Conservation (phyloP, 2,113 vertebrate species). For the Platycercus adscitus region DNA sequence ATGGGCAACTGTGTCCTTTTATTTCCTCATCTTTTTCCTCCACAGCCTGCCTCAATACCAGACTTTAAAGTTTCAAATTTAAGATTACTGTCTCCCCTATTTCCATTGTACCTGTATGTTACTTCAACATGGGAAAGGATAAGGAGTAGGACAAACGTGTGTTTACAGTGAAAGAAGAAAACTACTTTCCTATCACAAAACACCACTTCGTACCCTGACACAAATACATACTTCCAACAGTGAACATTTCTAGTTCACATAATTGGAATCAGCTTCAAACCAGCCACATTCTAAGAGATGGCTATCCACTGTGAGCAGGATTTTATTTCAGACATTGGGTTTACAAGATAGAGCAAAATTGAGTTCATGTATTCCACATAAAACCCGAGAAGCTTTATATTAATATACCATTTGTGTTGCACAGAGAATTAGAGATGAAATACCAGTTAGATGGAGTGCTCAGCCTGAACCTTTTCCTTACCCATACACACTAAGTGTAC, state of each 20-base stretch:
- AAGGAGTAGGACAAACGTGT: background rate
- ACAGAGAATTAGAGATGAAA: conserved; percentile 29
- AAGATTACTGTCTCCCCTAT: background rate
- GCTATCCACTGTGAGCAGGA: background rate
- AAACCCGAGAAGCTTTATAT: background rate
- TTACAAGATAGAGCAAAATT: conserved; percentile 25
- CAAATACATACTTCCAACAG: background rate
- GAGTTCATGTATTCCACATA: background rate
- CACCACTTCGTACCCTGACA: background rate
- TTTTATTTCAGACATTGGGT: conserved; percentile 29
- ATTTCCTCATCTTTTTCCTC: background rate
- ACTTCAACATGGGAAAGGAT: background rate
- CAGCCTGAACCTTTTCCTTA: background rate
- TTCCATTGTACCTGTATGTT: background rate
- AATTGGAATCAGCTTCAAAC: background rate
- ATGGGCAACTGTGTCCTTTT: background rate
- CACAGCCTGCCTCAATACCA: background rate
- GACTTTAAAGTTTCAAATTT: background rate
- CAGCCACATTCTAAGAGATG: background rate
- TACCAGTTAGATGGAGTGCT: background rate
- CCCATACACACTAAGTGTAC: background rate
- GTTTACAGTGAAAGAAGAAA: background rate
- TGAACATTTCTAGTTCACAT: background rate
- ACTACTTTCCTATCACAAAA: background rate
- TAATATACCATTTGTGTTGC: background rate